Evolutionary conservation across 2,113 vertebrate genomes (phyloP), one percentile per base, ranked within the genome.

Genomic region (Platichthys flesus): DNA sequence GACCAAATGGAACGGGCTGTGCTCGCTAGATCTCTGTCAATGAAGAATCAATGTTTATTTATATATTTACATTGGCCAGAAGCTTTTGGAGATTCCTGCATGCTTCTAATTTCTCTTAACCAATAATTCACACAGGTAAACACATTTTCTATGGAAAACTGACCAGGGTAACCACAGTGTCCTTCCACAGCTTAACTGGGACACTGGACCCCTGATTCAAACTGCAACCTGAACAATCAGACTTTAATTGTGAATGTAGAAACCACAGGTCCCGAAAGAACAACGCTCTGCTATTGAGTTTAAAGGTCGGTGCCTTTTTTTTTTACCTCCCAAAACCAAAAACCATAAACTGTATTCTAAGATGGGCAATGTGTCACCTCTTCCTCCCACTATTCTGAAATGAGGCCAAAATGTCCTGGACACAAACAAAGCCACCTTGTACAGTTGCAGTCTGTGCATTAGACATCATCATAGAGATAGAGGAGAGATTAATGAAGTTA

Each of bases 11-110:
- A 86, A 87, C 16, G 54, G 16, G 35, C 28, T 72, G 65, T 73
- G 28, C 73, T 80, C 6, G 60, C 81, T 70, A 16, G 42, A 3
- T 67, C 35, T 69, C 79, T 40, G 0, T 79, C 24, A 26, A 73
- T 57, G 40, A 69, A 57, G 24, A 82, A 57, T 35, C 68, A 23
- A 10, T 54, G 47, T 86, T 82, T 78, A 64, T 88, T 85, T 74
- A 71, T 40, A 59, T 67, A 67, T 86, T 75, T 76, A 75, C 61
- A 62, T 83, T 87, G 56, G 81, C 28, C 8, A 4, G 40, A 56
- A 28, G 23, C 42, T 61, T 71, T 69, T 42, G 10, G 28, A 69
- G 61, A 80, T 74, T 70, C 37, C 62, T 68, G 51, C 37, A 56
- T 67, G 58, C 18, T 45, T 56, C 66, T 45, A 24, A 28, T 71